Evolutionary conservation across 2,113 vertebrate species (phyloP).

Genomic region (Microtus pennsylvanicus): DNA sequence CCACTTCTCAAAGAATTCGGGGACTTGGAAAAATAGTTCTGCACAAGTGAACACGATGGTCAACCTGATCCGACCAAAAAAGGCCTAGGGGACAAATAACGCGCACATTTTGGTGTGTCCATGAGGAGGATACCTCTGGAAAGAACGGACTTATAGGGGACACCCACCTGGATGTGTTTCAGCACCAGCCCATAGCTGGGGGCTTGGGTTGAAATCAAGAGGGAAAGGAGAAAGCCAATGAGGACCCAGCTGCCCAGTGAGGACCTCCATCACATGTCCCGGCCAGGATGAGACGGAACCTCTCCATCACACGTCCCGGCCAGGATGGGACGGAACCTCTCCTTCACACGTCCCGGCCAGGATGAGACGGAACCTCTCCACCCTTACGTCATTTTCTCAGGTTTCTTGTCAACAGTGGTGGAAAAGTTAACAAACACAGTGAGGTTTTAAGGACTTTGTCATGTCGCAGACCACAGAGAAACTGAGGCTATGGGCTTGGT

Average conservation of each 20-base stretch:
- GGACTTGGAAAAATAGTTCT: conserved; percentile 34
- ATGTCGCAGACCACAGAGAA: neutral
- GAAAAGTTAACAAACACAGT: neutral
- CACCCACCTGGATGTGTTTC: neutral
- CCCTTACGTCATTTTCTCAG: neutral
- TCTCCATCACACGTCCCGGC: neutral
- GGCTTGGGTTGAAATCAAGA: neutral
- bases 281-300: neutral
- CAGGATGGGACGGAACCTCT: no score
- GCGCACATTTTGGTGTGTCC: no score
- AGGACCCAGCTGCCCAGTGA: no score
- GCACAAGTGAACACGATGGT: neutral
- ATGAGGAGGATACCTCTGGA: neutral
- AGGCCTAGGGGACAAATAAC: neutral
- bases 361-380: no score
- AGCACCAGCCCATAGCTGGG: neutral
- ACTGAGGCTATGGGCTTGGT: neutral
- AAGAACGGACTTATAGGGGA: neutral
- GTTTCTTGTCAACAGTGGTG: neutral
- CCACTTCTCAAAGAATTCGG: neutral
- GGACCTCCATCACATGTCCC: neutral
- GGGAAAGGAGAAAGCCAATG: neutral
- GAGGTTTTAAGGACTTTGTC: neutral
- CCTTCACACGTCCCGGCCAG: neutral
- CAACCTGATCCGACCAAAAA: neutral